Base-by-base conservation (phyloP, 2,888 invertebrate genomes). In the Azorinus chamasolen region DNA sequence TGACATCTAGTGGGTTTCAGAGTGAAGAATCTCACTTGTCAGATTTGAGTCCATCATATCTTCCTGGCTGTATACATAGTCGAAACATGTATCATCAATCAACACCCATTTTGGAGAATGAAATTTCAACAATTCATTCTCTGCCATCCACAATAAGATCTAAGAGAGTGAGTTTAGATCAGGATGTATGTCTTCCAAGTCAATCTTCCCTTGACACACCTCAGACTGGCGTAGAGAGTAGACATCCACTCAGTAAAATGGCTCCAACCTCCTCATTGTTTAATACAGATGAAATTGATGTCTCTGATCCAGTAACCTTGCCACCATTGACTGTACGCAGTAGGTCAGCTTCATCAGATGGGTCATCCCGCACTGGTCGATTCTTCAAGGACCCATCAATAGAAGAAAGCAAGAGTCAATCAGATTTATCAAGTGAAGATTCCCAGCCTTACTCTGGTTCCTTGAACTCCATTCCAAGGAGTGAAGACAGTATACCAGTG, bases 1-100 rank as follows among this genome's bases (percentile, higher is more conserved):
- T 74, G 32, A 73, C 72, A 20, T 80, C 80, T 22, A 80, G 80
- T 66, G 80, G 80, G 22, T 80, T 80, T 48, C 80, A 80, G 32
- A 80, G 80, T 66, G 80, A 80, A 58, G 80, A 80, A 32, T 76
- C 80, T 10, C 72, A 69, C 50, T 41, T 66, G 43, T 71, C 71
- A 27, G 51, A 43, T 10, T 27, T 53, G 4, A 72, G 71, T 59
- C 77, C 77, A 43, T 27, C 50, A n/a, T 77, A 68, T 53, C 32
- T 32, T 10, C 51, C 63, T 24, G 46, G 45, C 24, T 18, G 45
- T 46, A 37, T 22, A 22, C 59, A 59, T 46, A 39, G 27, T 5
- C 25, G 41, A 37, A 8, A 43, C 41, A 16, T 25, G 46, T 37
- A 54, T 24, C 53, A 58, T 22, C 70, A 73, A 18, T 70, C 69